A percentile compares a stretch with the other conserved stretches of the same genome.
Evolutionary conservation across 2,888 invertebrate species (phyloP).

Genomic region (Linyphia triangularis): DNA sequence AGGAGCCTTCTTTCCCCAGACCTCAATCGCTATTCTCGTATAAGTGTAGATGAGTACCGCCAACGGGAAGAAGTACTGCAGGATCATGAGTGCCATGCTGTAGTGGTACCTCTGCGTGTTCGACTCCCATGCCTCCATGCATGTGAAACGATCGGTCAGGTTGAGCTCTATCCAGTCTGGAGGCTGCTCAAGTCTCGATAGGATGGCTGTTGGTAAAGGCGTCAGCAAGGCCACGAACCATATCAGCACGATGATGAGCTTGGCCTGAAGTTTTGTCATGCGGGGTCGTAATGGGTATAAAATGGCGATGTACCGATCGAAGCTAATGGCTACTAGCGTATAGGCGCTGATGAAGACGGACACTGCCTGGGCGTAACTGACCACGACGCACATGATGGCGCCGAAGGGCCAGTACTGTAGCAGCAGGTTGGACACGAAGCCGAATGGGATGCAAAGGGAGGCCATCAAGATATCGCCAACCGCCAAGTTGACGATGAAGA

Average conservation of each 20-base stretch:
- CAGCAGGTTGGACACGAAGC: slow-evolving; percentile 89
- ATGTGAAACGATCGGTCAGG: slow-evolving; percentile 82
- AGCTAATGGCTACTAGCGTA: slow-evolving; percentile 92
- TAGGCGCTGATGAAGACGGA: slow-evolving; percentile 84
- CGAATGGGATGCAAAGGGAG: slow-evolving; percentile 93
- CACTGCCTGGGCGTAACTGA: slow-evolving; percentile 87
- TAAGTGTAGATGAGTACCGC: slow-evolving; percentile 91
- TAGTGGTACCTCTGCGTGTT: slow-evolving; percentile 82
- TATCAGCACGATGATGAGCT: slow-evolving; percentile 85
- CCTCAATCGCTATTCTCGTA: slow-evolving; percentile 89
- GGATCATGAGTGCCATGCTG: slow-evolving; percentile 87
- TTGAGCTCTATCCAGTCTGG: slow-evolving; percentile 65
- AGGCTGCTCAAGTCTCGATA: slow-evolving; percentile 82
- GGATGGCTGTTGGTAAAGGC: slow-evolving; percentile 89
- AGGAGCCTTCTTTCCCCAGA: slow-evolving; percentile 92
- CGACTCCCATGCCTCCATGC: slow-evolving; percentile 82
- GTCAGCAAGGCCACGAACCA: slow-evolving; percentile 89
- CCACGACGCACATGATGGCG: slow-evolving; percentile 87
- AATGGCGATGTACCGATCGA: slow-evolving; percentile 94
- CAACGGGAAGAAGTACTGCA: slow-evolving; percentile 92
- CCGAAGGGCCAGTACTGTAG: slow-evolving; percentile 94
- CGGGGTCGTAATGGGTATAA: slow-evolving; percentile 92
- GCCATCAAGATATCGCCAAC: slow-evolving; percentile 94
- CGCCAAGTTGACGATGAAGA: slow-evolving; percentile 91
- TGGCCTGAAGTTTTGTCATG: slow-evolving; percentile 87